These are phyloP conservation scores for Neolamprologus falcicula DNA, from an alignment of 2,113 vertebrate genomes.

Conservation along the genomic window DNA sequence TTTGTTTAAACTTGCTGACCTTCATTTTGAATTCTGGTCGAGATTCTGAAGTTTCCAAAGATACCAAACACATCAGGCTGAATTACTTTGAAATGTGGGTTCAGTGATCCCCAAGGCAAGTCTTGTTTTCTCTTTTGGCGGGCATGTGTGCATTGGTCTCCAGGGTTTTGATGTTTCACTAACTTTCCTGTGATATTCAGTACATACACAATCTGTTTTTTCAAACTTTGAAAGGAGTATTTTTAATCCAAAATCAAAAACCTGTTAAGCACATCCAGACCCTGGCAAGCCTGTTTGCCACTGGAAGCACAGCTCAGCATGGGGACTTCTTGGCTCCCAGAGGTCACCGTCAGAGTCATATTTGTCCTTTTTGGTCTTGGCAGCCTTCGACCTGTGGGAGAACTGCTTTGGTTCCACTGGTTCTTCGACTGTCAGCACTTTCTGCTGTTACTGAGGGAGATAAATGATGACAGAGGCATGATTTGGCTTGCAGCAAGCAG, in stretches of 20 bases:
- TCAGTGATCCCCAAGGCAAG: neutral
- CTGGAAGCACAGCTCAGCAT: neutral
- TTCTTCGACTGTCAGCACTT: neutral
- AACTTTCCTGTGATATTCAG: neutral
- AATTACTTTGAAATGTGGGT: neutral
- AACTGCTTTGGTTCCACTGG: neutral
- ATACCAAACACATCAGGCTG: constrained; percentile 14
- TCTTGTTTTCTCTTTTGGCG: neutral
- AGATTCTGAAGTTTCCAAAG: constrained; percentile 21
- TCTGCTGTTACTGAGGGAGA: neutral
- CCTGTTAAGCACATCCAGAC: neutral
- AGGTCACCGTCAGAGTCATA: neutral
- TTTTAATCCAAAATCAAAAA: neutral
- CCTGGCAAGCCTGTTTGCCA: neutral
- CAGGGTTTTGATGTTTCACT: neutral
- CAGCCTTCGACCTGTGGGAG: neutral
- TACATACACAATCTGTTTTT: neutral
- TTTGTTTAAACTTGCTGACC: constrained; percentile 14
- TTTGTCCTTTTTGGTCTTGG: neutral
- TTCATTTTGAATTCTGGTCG: constrained; percentile 21
- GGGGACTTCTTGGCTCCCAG: neutral
- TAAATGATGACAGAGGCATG: neutral
- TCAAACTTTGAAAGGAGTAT: neutral
- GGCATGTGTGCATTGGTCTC: neutral
- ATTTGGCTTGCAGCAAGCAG: neutral